Percentiles rank a stretch among this genome's conserved stretches.
Conservation (phyloP, 2,888 invertebrate genomes). For the Polia nebulosa region DNA sequence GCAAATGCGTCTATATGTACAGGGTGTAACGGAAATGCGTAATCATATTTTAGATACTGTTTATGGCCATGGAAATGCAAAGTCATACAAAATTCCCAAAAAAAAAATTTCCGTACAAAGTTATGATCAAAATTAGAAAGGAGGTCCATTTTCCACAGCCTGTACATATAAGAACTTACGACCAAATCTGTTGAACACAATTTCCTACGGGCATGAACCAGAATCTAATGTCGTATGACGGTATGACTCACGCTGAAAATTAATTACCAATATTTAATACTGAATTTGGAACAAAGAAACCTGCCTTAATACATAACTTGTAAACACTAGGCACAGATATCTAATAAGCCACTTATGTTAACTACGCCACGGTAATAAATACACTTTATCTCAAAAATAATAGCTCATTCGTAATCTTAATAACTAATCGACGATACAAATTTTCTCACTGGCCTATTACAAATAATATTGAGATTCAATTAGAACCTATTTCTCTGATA, state of each 20-base stretch:
- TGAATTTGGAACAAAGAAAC: not conserved
- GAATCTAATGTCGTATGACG: not conserved
- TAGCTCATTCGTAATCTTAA: constrained; percentile 85
- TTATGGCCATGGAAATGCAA: too few species aligned
- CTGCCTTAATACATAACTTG: not conserved
- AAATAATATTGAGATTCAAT: constrained; percentile 84
- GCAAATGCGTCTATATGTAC: too few species aligned
- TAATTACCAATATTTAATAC: not conserved
- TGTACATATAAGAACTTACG: too few species aligned
- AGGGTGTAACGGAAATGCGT: too few species aligned
- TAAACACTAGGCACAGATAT: constrained; percentile 17
- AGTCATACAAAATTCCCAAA: too few species aligned
- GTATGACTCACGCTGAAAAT: not conserved
- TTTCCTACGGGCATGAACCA: not conserved
- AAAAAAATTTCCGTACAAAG: too few species aligned
- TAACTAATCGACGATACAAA: constrained; percentile 84
- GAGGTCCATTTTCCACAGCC: too few species aligned
- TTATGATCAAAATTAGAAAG: too few species aligned
- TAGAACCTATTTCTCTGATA: constrained; percentile 77
- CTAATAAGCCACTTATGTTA: constrained; percentile 54
- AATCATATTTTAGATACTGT: too few species aligned
- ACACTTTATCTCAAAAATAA: constrained; percentile 74
- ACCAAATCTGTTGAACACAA: not conserved
- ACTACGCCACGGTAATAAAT: constrained; percentile 57
- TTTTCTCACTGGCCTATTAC: constrained; percentile 81